Evolutionary conservation across 2,797 vertebrate species (phyloP).

Genomic region (Cyprinodon diabolis): DNA sequence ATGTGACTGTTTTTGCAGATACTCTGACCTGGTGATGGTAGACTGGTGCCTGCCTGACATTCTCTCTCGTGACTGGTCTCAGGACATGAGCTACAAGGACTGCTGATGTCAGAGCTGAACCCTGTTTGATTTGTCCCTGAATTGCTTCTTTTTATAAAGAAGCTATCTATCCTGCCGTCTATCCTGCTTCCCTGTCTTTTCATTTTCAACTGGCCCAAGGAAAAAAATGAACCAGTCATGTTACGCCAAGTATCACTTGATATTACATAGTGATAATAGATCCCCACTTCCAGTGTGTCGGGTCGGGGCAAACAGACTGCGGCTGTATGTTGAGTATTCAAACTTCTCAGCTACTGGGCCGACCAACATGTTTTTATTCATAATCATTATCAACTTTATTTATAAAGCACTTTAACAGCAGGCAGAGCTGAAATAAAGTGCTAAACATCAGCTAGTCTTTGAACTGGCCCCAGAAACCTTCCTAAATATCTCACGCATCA

Average conservation of each 20-base stretch:
- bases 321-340: neutral
- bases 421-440: no score
- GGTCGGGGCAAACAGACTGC: neutral
- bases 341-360: no score
- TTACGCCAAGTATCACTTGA: no score
- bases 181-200: constrained; percentile 1
- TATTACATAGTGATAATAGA: neutral
- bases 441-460: no score
- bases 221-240: neutral
- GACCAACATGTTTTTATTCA: no score
- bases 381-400: no score
- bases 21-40: constrained; percentile 4
- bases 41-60: neutral
- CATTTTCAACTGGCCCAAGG: neutral
- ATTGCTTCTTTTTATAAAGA: neutral
- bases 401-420: no score
- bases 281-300: neutral
- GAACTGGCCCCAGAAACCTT: no score
- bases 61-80: neutral
- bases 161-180: neutral
- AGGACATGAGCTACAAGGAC: no score
- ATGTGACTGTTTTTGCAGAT: neutral
- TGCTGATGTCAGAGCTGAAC: no score
- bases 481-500: no score
- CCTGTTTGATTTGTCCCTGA: neutral